phyloP scores from a whole-genome alignment of 2,113 vertebrate species.

The Cervus canadensis region DNA sequence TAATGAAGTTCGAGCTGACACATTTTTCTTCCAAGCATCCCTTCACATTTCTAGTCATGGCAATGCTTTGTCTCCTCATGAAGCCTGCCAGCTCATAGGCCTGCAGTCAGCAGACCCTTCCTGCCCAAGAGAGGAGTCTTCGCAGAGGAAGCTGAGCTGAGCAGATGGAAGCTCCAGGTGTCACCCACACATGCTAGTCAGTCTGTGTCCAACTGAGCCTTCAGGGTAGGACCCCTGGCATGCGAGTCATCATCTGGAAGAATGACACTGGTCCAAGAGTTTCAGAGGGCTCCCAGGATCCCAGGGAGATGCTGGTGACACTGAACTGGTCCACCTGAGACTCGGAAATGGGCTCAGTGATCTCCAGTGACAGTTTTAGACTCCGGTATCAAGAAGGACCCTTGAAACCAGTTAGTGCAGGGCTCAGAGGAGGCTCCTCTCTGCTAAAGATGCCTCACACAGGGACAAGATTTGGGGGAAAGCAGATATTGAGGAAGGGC shows the following conservation, averaged over 20 bases:
- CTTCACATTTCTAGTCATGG: background rate
- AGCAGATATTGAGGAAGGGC: background rate
- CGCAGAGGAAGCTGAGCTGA: background rate
- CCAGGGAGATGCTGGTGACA: background rate
- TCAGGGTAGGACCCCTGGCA: fast-evolving
- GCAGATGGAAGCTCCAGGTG: background rate
- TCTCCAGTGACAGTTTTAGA: background rate
- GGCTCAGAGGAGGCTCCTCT: background rate
- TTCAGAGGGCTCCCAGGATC: background rate
- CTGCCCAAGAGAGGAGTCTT: background rate
- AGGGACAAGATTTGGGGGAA: background rate
- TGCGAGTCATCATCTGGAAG: background rate
- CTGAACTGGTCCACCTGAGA: background rate
- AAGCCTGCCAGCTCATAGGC: background rate
- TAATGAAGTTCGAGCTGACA: background rate
- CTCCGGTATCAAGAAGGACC: background rate
- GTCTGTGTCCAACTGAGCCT: background rate
- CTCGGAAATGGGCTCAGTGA: background rate
- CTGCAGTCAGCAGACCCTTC: background rate
- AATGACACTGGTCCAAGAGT: background rate
- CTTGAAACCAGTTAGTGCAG: background rate
- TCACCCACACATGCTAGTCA: background rate
- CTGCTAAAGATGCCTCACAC: background rate
- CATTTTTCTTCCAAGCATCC: background rate
- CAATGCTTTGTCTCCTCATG: background rate